Conservation (phyloP, 2,797 vertebrate species). For the Spinus pinus region DNA sequence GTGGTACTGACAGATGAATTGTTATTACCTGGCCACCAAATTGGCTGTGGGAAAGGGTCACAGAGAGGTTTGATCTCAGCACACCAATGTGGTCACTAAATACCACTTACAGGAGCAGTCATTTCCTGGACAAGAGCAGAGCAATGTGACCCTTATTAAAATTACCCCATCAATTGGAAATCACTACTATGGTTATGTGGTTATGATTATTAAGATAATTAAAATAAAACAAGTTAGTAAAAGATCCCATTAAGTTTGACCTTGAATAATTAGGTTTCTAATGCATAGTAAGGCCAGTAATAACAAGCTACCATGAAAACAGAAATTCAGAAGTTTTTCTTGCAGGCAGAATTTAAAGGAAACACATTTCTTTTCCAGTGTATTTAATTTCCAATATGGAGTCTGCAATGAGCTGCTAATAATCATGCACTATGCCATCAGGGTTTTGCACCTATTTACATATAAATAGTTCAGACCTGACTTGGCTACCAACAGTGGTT, state of each 20-base stretch:
- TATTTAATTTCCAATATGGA: constrained; percentile 51
- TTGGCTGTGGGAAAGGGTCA: not conserved
- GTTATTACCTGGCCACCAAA: not conserved
- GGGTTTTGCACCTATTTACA: constrained; percentile 75
- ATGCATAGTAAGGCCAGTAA: not conserved
- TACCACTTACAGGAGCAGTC: not conserved
- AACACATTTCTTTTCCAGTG: constrained; percentile 12
- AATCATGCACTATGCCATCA: constrained; percentile 57
- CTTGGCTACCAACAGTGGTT: constrained; percentile 69
- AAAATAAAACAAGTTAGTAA: constrained; percentile 6
- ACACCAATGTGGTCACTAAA: not conserved
- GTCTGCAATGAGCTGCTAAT: constrained; percentile 65
- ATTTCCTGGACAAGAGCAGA: not conserved
- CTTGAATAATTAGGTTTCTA: not conserved
- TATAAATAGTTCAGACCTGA: constrained; percentile 78
- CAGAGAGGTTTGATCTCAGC: not conserved
- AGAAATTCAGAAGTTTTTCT: not conserved
- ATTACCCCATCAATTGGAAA: not conserved
- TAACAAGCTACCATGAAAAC: not conserved
- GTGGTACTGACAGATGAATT: not conserved
- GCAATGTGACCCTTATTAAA: not conserved
- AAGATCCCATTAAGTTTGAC: not conserved
- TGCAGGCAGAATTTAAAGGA: not conserved
- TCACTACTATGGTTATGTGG: not conserved
- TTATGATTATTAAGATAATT: not conserved